Conservation (phyloP, 2,113 vertebrate genomes). For the Odocoileus hemionus region DNA sequence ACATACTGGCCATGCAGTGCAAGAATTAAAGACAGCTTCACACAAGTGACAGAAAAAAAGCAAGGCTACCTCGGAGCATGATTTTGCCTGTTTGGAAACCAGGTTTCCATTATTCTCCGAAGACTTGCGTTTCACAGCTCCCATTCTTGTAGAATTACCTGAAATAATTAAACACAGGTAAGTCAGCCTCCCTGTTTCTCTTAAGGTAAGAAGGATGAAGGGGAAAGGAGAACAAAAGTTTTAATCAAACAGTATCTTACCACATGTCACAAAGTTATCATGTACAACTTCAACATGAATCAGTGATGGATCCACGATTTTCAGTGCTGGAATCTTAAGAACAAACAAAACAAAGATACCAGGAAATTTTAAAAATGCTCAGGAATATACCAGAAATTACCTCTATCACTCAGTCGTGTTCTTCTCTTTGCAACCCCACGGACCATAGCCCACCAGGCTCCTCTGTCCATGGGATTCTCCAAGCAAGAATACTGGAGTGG, state of each 20-base stretch:
- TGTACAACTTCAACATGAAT: constrained; percentile 86
- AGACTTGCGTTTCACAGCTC: constrained; percentile 78
- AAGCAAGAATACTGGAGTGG: background rate
- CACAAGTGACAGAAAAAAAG: background rate
- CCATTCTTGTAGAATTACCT: constrained; percentile 77
- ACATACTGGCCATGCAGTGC: background rate
- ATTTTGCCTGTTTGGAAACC: constrained; percentile 77
- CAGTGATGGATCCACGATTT: constrained; percentile 84
- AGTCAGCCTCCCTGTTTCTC: background rate
- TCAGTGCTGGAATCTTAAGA: constrained; percentile 84
- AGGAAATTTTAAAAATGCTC: background rate
- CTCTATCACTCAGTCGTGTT: background rate
- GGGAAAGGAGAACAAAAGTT: background rate
- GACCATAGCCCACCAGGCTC: background rate
- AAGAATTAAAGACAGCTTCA: background rate
- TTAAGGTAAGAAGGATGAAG: background rate
- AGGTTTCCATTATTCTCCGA: constrained; percentile 68
- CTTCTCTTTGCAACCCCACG: background rate
- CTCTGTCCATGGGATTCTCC: background rate
- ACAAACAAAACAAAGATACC: constrained; percentile 29
- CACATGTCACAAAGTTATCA: constrained; percentile 78
- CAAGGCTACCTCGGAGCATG: constrained; percentile 75
- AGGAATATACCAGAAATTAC: background rate
- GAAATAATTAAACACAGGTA: constrained; percentile 43
- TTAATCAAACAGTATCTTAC: constrained; percentile 73